phyloP scores from a whole-genome alignment of 2,113 vertebrate species.

The Campylomormyrus numenius region DNA sequence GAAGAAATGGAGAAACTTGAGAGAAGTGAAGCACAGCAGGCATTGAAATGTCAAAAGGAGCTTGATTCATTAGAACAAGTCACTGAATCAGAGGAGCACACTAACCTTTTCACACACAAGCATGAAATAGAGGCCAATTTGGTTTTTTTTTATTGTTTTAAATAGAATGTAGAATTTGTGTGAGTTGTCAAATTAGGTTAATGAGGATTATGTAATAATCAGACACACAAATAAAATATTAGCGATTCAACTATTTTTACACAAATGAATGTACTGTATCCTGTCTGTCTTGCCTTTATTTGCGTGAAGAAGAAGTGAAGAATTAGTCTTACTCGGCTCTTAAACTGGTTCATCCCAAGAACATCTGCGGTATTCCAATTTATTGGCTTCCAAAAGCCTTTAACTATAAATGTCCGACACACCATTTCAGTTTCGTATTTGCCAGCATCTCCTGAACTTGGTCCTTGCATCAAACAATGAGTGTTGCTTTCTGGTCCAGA shows the following conservation, averaged over 20 bases:
- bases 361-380: not conserved
- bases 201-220: not conserved
- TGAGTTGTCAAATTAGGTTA: not conserved
- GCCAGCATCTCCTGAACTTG: not conserved
- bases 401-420: not conserved
- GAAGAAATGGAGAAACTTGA: not conserved
- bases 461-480: not conserved
- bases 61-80: not conserved
- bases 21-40: not conserved
- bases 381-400: not conserved
- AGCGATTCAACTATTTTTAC: not conserved
- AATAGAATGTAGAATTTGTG: not conserved
- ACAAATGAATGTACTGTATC: not conserved
- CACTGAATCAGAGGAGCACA: not conserved
- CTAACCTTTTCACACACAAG: not conserved
- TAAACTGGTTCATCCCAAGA: not conserved
- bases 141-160: not conserved
- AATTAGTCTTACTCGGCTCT: not conserved
- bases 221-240: not conserved
- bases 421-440: not conserved
- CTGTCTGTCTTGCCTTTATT: not conserved
- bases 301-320: not conserved
- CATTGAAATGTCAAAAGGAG: not conserved
- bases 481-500: not conserved
- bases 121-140: not conserved